Evolutionary conservation across 1,140 invertebrate species (phyloP).

Genomic region (Drosophila sp.): DNA sequence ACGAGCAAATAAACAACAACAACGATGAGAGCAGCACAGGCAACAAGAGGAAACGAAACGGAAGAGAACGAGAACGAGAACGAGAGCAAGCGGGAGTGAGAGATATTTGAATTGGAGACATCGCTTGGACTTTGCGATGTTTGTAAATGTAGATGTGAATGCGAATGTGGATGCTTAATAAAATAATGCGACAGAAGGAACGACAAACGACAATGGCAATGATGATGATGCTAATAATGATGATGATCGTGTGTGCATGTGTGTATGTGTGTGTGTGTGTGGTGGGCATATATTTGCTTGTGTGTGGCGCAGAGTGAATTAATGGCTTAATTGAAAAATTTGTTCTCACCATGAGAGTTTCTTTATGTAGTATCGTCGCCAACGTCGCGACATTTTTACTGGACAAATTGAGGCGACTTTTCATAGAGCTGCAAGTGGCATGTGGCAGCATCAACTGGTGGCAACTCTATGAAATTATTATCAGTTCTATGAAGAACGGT

Average conservation of each 20-base stretch:
- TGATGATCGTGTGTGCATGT: constrained; percentile 42
- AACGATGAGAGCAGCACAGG: constrained; percentile 13
- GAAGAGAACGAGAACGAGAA: background rate
- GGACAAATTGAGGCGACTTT: constrained; percentile 65
- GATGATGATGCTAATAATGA: constrained; percentile 56
- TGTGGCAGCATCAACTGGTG: background rate
- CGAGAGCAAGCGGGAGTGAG: constrained; percentile 5
- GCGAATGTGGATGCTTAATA: constrained; percentile 68
- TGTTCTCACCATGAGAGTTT: constrained; percentile 76
- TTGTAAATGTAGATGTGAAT: constrained; percentile 32
- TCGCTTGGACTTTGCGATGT: constrained; percentile 38
- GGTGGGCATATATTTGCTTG: constrained; percentile 44
- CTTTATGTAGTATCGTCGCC: constrained; percentile 33
- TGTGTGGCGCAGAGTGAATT: constrained; percentile 79
- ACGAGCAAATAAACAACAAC: constrained; percentile 63
- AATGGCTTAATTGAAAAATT: constrained; percentile 84
- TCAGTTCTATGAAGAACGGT: background rate
- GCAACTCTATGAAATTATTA: constrained; percentile 6
- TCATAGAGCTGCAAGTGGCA: constrained; percentile 14
- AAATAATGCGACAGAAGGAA: constrained; percentile 80
- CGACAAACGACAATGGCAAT: constrained; percentile 55
- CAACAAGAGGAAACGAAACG: constrained; percentile 2
- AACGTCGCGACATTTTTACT: constrained; percentile 52
- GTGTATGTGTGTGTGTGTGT: constrained; percentile 31
- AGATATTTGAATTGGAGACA: constrained; percentile 49